phyloP scores from a whole-genome alignment of 2,113 vertebrate species.

The Rhinolophus ferrumequinum region DNA sequence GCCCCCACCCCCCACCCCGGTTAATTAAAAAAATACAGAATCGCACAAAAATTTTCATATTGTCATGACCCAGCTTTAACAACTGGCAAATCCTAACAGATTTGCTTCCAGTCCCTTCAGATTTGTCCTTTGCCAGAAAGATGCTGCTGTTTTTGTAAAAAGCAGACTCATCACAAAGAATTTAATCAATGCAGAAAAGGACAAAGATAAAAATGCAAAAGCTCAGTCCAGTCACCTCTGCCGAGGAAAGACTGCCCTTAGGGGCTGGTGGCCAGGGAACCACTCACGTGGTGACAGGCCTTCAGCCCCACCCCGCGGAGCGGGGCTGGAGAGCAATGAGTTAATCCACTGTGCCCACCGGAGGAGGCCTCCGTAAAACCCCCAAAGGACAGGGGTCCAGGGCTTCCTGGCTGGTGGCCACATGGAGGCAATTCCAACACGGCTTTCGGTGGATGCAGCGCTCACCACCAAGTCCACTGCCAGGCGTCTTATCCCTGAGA shows the following conservation, averaged over 20 bases:
- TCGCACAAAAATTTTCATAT: background rate
- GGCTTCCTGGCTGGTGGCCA: too few species aligned
- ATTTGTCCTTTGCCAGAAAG: background rate
- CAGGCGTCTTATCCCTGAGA: background rate
- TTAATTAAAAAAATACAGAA: background rate
- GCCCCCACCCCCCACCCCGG: background rate
- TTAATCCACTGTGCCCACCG: too few species aligned
- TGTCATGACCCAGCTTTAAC: fast-evolving
- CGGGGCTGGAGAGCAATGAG: background rate
- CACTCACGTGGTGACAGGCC: too few species aligned
- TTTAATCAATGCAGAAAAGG: background rate
- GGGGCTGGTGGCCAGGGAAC: background rate
- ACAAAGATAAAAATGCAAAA: background rate
- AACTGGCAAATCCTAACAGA: fast-evolving
- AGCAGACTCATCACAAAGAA: background rate
- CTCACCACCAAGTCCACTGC: fast-evolving
- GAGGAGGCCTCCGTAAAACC: background rate
- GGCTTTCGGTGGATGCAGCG: background rate
- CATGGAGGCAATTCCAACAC: fast-evolving
- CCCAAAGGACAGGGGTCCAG: too few species aligned
- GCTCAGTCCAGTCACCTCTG: fast-evolving
- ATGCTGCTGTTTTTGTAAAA: background rate
- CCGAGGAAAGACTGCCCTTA: background rate
- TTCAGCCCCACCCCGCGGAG: too few species aligned
- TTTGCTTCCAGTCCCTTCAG: background rate